These are phyloP conservation scores for Drosophila borborema DNA, from an alignment of 2,888 invertebrate species.

Conservation along the genomic window DNA sequence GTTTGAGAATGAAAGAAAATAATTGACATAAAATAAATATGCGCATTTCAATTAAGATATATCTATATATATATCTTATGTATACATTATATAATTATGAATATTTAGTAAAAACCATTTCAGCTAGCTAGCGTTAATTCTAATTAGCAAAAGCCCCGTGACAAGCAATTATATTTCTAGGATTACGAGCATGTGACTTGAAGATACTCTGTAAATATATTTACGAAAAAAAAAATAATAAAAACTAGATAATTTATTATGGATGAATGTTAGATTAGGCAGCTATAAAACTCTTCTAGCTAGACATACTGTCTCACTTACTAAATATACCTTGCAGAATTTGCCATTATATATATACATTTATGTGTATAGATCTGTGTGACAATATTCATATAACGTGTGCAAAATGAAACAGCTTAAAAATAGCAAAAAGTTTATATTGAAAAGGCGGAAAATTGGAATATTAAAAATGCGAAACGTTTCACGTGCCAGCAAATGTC, in stretches of 20 bases:
- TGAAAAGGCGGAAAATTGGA: conserved; percentile 11
- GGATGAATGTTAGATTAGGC: background rate
- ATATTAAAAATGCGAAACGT: background rate
- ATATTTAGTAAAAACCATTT: background rate
- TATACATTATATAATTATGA: background rate
- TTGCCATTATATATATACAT: background rate
- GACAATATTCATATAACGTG: conserved; percentile 25
- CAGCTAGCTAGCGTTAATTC: background rate
- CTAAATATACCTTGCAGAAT: background rate
- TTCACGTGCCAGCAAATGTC: conserved; percentile 50
- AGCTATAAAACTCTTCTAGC: background rate
- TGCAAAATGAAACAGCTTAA: conserved; percentile 43
- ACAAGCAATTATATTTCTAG: background rate
- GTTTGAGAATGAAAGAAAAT: background rate
- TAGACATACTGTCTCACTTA: background rate
- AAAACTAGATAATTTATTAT: background rate
- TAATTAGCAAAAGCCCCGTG: background rate
- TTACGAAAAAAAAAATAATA: too few species aligned
- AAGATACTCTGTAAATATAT: background rate
- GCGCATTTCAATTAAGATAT: background rate
- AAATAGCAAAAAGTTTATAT: conserved; percentile 28
- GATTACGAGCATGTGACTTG: background rate
- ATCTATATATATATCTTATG: background rate
- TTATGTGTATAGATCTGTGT: background rate
- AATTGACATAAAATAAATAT: background rate